Percentiles rank a stretch among this genome's conserved stretches.
These are phyloP conservation scores for Acleris laterana DNA, from an alignment of 2,888 invertebrate species.

Conservation along the genomic window DNA sequence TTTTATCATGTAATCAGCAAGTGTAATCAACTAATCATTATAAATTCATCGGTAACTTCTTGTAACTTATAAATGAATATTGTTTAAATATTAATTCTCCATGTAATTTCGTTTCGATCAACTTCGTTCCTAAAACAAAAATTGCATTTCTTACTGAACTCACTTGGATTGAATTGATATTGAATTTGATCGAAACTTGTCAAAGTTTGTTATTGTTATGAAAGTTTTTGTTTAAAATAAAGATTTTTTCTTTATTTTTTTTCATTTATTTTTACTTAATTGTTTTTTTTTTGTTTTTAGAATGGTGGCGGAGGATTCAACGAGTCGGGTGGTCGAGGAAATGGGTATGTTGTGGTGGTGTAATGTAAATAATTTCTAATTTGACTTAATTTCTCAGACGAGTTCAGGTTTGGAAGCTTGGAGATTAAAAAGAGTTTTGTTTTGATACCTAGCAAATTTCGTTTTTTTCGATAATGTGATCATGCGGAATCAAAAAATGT, in stretches of 20 bases:
- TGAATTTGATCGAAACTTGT: conserved; percentile 45
- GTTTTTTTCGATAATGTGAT: too few relatives aligned
- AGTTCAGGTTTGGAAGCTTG: too few relatives aligned
- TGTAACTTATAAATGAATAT: not conserved
- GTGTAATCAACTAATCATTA: not conserved
- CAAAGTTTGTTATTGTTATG: conserved; percentile 42
- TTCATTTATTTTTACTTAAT: conserved; percentile 62
- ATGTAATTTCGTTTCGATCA: conserved; percentile 30
- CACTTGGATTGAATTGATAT: not conserved
- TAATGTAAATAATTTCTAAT: not conserved
- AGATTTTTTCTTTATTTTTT: conserved; percentile 60
- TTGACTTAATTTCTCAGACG: not conserved
- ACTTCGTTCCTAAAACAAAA: conserved; percentile 11
- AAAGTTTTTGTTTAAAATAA: conserved; percentile 57
- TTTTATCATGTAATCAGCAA: conserved; percentile 1
- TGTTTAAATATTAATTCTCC: conserved; percentile 27
- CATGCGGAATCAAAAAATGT: too few relatives aligned
- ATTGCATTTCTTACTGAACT: not conserved
- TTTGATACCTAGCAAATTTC: too few relatives aligned
- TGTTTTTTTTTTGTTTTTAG: conserved; percentile 89
- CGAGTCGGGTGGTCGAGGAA: conserved; percentile 90
- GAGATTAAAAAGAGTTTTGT: too few relatives aligned
- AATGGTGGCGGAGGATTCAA: conserved; percentile 92
- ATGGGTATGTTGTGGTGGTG: conserved; percentile 88
- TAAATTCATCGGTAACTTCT: not conserved